phyloP scores from a whole-genome alignment of 2,113 vertebrate genomes.

The Pandion haliaetus region DNA sequence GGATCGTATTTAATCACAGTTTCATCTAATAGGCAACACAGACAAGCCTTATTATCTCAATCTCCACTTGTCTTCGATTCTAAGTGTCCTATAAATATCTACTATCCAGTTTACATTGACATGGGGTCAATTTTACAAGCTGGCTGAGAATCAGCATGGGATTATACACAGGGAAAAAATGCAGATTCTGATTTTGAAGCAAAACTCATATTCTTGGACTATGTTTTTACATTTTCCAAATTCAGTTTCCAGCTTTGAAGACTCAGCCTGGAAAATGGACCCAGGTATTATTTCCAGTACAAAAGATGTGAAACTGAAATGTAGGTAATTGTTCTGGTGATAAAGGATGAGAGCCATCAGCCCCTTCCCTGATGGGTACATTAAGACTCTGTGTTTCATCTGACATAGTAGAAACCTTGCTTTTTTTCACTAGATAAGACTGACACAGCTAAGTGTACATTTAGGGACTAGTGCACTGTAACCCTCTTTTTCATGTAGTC shows the following conservation, averaged over 20 bases:
- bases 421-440: background rate
- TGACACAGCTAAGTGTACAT: background rate
- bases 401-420: background rate
- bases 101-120: background rate
- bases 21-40: constrained; percentile 35
- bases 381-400: background rate
- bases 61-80: background rate
- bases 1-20: constrained; percentile 33
- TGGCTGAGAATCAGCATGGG: background rate
- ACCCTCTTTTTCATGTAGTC: background rate
- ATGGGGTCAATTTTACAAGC: constrained; percentile 4
- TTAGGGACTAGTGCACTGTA: background rate
- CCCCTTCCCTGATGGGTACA: background rate
- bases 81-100: constrained; percentile 15
- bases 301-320: background rate
- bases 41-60: constrained; percentile 23
- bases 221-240: background rate
- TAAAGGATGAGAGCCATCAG: background rate
- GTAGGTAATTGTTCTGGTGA: background rate
- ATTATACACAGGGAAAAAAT: background rate
- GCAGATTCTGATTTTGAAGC: background rate
- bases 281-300: accelerated
- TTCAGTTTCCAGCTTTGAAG: background rate
- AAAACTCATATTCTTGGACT: background rate
- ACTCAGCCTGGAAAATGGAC: background rate